Evolutionary conservation across 2,888 invertebrate genomes (phyloP).

Genomic region (Folsomia candida): DNA sequence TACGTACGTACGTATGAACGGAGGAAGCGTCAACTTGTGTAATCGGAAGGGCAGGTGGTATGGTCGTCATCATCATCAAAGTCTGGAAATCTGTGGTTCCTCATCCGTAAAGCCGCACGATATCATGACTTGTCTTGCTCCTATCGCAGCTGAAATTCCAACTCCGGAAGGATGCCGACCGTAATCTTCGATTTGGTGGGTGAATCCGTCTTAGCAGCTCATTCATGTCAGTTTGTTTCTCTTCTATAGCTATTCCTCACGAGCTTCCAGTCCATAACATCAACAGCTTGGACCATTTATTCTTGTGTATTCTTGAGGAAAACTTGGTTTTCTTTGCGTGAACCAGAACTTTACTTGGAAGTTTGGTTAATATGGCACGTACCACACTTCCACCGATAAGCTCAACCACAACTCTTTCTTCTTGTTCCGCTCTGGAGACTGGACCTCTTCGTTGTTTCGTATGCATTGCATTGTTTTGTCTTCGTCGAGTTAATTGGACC

Average conservation of each 20-base stretch:
- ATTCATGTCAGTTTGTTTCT: neutral
- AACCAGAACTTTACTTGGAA: neutral
- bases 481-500: conserved; percentile 14
- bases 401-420: neutral
- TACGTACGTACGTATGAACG: too few species aligned
- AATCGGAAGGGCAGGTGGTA: conserved; percentile 12
- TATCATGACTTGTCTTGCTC: neutral
- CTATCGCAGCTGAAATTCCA: neutral
- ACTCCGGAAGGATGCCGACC: neutral
- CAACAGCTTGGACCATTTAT: neutral
- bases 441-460: neutral
- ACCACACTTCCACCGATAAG: neutral
- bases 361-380: neutral
- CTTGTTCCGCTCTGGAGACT: neutral
- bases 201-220: neutral
- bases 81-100: conserved; percentile 10
- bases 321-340: neutral
- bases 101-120: conserved; percentile 1
- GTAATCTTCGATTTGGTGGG: neutral
- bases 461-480: neutral
- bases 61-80: neutral
- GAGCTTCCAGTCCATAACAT: too few species aligned
- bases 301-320: neutral
- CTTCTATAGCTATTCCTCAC: too few species aligned
- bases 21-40: neutral